A percentile compares a stretch with the other conserved stretches of the same genome.
Conservation (phyloP, 2,888 invertebrate genomes). For the Abrostola tripartita region DNA sequence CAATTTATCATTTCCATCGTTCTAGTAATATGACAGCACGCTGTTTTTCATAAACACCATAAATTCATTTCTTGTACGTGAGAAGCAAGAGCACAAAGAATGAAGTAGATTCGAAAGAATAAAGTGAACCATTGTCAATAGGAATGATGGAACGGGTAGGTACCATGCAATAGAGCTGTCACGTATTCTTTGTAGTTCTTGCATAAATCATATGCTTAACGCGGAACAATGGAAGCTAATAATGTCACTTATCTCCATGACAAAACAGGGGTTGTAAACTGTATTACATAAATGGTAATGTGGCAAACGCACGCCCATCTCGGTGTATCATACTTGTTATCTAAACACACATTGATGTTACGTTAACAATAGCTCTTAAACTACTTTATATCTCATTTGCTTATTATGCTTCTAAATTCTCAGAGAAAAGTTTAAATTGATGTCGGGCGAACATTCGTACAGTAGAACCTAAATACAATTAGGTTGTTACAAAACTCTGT, state of each 20-base stretch:
- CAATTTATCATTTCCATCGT: slow-evolving; percentile 5
- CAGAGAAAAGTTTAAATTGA: slow-evolving; percentile 30
- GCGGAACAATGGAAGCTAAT: slow-evolving; percentile 67
- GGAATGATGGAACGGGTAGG: slow-evolving; percentile 41
- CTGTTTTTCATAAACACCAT: slow-evolving; percentile 20
- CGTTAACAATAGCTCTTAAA: slow-evolving; percentile 47
- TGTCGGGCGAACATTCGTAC: slow-evolving; percentile 14
- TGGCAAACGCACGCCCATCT: slow-evolving; percentile 51
- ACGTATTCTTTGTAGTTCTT: slow-evolving; percentile 58
- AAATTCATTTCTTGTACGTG: slow-evolving; percentile 29
- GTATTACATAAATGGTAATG: slow-evolving; percentile 55
- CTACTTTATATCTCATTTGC: slow-evolving; percentile 24
- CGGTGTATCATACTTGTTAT: slow-evolving; percentile 34
- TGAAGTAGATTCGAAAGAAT: slow-evolving; percentile 27
- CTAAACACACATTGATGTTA: slow-evolving; percentile 35
- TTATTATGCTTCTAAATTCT: slow-evolving; percentile 20
- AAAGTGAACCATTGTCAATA: slow-evolving; percentile 32
- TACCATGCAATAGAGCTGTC: slow-evolving; percentile 51
- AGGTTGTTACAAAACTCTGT: slow-evolving; percentile 1
- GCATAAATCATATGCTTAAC: slow-evolving; percentile 65
- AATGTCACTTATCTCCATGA: slow-evolving; percentile 72
- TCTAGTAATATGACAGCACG: slow-evolving; percentile 9
- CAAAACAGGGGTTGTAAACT: slow-evolving; percentile 69
- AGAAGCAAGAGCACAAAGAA: slow-evolving; percentile 26
- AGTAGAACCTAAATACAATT: slow-evolving; percentile 12